A percentile compares a stretch with the other conserved stretches of the same genome.
phyloP scores from a whole-genome alignment of 2,888 invertebrate species.

The Andrena bucephala region DNA sequence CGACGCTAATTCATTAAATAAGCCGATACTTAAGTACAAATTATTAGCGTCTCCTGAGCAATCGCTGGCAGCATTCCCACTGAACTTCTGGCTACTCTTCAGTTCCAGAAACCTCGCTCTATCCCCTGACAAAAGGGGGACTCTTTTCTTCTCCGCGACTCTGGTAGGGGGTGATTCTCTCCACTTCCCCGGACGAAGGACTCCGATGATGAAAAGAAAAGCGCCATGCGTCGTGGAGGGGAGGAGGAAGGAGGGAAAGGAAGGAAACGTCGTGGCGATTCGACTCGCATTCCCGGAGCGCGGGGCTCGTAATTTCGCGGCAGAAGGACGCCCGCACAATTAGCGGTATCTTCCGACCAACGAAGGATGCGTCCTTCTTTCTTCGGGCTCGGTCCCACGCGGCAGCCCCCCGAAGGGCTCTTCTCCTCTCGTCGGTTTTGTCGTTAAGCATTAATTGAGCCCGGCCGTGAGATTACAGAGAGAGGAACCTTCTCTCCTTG shows the following conservation, averaged over 20 bases:
- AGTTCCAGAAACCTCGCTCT: background rate
- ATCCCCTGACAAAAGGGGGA: background rate
- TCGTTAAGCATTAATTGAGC: constrained; percentile 81
- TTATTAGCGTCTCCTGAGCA: background rate
- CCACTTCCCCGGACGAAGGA: constrained; percentile 29
- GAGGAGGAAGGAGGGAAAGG: constrained; percentile 31
- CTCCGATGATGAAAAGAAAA: background rate
- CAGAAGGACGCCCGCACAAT: constrained; percentile 76
- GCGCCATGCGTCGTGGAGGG: constrained; percentile 1
- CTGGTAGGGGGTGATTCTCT: constrained; percentile 1
- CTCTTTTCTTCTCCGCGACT: constrained; percentile 2
- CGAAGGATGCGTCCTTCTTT: constrained; percentile 65
- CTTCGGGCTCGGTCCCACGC: constrained; percentile 65
- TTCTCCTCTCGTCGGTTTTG: constrained; percentile 66
- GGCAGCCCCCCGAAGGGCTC: constrained; percentile 42
- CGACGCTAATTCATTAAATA: too few species aligned
- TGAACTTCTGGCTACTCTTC: background rate
- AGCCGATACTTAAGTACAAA: background rate
- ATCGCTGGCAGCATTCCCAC: background rate
- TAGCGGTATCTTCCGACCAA: constrained; percentile 77
- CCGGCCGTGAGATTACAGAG: constrained; percentile 77
- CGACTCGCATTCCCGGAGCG: constrained; percentile 70
- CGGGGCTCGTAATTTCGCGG: constrained; percentile 74
- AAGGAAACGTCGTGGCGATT: constrained; percentile 54
- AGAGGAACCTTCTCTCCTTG: constrained; percentile 46